phyloP scores from a whole-genome alignment of 1,140 invertebrate species.

The Drosophila erecta region DNA sequence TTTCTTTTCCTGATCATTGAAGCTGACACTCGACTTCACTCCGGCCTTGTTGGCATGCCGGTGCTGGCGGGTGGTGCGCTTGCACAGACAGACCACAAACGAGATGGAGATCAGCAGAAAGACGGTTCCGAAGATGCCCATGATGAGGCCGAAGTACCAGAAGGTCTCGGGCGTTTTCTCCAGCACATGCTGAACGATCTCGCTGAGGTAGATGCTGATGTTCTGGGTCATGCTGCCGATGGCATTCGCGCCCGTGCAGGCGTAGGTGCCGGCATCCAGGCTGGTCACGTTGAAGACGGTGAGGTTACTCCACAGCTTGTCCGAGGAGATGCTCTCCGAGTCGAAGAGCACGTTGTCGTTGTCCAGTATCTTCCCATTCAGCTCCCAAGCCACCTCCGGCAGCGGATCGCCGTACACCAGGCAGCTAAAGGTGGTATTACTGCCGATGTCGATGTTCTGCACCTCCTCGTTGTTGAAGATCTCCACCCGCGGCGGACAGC shows the following conservation, averaged over 20 bases:
- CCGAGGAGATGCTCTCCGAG: slow-evolving; percentile 72
- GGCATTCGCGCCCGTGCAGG: slow-evolving; percentile 91
- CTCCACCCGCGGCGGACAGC: slow-evolving; percentile 89
- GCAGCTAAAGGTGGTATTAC: slow-evolving; percentile 92
- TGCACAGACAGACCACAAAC: slow-evolving; percentile 86
- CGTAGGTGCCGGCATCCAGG: slow-evolving; percentile 92
- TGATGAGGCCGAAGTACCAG: slow-evolving; percentile 84
- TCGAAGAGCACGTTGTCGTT: slow-evolving; percentile 85
- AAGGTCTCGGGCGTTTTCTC: slow-evolving; percentile 83
- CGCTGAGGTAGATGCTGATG: slow-evolving; percentile 89
- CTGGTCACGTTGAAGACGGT: slow-evolving; percentile 91
- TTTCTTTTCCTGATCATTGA: slow-evolving; percentile 94
- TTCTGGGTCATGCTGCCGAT: slow-evolving; percentile 89
- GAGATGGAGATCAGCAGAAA: slow-evolving; percentile 77
- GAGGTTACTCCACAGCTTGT: slow-evolving; percentile 88
- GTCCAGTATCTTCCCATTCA: slow-evolving; percentile 88
- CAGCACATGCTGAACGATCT: slow-evolving; percentile 87
- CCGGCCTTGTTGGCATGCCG: slow-evolving; percentile 87
- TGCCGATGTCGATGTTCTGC: slow-evolving; percentile 89
- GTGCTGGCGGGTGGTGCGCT: slow-evolving; percentile 84
- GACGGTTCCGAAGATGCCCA: slow-evolving; percentile 84
- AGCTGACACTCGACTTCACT: slow-evolving; percentile 90
- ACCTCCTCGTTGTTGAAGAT: slow-evolving; percentile 86
- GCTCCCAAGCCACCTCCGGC: slow-evolving; percentile 92
- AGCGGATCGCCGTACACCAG: slow-evolving; percentile 92